Base-by-base conservation (phyloP, 2,797 vertebrate genomes). In the Alosa sapidissima region DNA sequence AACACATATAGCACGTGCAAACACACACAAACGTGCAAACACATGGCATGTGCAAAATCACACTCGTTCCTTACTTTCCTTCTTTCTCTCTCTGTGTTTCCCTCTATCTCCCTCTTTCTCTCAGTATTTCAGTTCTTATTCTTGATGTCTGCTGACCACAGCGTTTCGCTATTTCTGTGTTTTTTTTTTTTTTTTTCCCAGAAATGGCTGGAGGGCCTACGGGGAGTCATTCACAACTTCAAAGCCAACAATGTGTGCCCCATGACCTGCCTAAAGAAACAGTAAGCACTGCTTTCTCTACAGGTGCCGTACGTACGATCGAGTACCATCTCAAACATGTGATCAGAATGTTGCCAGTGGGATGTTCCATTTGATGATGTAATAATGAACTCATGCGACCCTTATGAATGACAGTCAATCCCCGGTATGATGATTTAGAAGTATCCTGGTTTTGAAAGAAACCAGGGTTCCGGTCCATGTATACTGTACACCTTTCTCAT, bases 161-260 rank as follows among this genome's bases (percentile, higher is more conserved):
- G 82, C 86, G 51, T 81, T 82, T 49, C 82, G 14, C 85, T 84
- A 41, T 88, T 58, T 47, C 54, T 11, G 84, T 85, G 47, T 60
- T 55, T 3, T 84, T 90, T 83, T 89, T 52, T 88, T 48, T 91
- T 81, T 75, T 4, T 86, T 89, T 97, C 96, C 87, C 95, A 99
- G 98, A 97, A 97, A 94, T 99, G 98, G 98, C 96, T 97, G 81
- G 98, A 99, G 90, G 98, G 98, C 81, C 94, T 99, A 91, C 95
- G 95, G 93, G 96, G 97, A 51, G 97, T 99, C 91, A 98, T 98
- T 91, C 98, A 98, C 94, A 99, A 99, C 93, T 98, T 99, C 87
- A 98, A 98, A 93, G 97, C 98, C 90, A 99, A 99, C 95, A 99
- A 98, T 2, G 98, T 99, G 91, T 98, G 98, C 92, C 98, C 98